Base-by-base conservation (phyloP, 92 coral and sea anemone species). In the Pocillopora meandrina region DNA sequence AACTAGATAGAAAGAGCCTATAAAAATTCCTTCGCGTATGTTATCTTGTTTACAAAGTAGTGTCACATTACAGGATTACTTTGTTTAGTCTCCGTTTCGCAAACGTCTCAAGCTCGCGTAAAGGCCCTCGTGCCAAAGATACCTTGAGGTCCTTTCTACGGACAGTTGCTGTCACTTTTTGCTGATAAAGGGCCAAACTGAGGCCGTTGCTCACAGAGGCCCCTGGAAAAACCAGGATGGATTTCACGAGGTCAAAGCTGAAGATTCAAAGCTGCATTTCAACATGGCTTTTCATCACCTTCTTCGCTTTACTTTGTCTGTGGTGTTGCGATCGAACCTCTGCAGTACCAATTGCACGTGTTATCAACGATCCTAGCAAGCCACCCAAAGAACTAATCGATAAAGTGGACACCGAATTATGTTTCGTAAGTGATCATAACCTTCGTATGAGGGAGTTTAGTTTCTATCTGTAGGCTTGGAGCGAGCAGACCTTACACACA, bases 11-110 rank as follows among this genome's bases (percentile, higher is more conserved):
- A 58, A 81, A 59, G 70, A 35, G 85, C 10, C 67, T 81, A 81
- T 59, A 13, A 78, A 74, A 75, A 66, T 65, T 34, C 73, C 73
- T 11, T 33, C 20, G 18, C 14, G 5, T 12, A 75, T 47, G 52
- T 42, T 12, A 57, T 62, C 56, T 81, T 63, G 67, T 64, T 64
- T 55, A 42, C 5, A 18, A 26, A 21, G 12, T 1, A 59, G 83
- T 10, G 74, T 79, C 83, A 79, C 33, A 31, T 79, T 79, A 65
- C 83, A 19, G 36, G 20, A 63, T 78, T 21, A 23, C 36, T 60
- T 57, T 26, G 47, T 20, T 21, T 59, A 3, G 11, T 75, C 79
- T 16, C 52, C 5, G 52, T 57, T 23, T 17, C 14, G 5, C 79
- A 18, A 16, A 49, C 20, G 47, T 17, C 10, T 17, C 36, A 56